Conservation (phyloP, 2,113 vertebrate genomes). For the Actenoides lindsayi region DNA sequence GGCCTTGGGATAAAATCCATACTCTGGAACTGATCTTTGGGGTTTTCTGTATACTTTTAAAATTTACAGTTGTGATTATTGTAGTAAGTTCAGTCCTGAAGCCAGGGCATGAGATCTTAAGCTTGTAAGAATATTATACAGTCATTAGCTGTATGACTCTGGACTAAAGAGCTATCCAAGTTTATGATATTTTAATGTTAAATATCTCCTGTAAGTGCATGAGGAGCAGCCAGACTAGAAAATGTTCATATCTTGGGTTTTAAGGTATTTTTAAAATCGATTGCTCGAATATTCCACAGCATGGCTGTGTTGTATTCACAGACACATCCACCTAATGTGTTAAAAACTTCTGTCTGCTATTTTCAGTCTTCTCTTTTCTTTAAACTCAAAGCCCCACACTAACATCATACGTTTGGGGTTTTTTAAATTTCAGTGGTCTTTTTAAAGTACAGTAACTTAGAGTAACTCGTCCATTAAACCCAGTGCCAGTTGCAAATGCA, state of each 20-base stretch:
- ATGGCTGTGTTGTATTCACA: not conserved
- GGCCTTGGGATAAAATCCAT: slow-evolving; percentile 59
- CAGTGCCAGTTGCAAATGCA: not conserved
- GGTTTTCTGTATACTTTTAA: slow-evolving; percentile 43
- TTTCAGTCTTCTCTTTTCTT: not conserved
- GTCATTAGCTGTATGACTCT: not conserved
- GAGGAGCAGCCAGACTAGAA: not conserved
- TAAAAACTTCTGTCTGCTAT: not conserved
- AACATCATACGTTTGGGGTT: not conserved
- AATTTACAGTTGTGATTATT: slow-evolving; percentile 7
- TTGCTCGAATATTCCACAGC: not conserved
- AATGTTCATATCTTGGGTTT: not conserved
- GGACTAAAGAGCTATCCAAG: slow-evolving; percentile 15
- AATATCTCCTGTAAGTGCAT: slow-evolving; percentile 23
- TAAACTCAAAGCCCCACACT: not conserved
- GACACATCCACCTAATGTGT: not conserved
- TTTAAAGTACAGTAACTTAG: not conserved
- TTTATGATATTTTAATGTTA: slow-evolving; percentile 21
- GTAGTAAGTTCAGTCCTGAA: slow-evolving; percentile 6
- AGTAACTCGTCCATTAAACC: not conserved
- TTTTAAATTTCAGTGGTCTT: not conserved
- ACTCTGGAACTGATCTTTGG: slow-evolving; percentile 15
- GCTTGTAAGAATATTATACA: not conserved
- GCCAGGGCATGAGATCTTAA: not conserved
- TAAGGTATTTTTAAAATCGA: not conserved